Conservation (phyloP, 35 echinoderm and acorn worm genomes). For the Holothuria glaberrima region DNA sequence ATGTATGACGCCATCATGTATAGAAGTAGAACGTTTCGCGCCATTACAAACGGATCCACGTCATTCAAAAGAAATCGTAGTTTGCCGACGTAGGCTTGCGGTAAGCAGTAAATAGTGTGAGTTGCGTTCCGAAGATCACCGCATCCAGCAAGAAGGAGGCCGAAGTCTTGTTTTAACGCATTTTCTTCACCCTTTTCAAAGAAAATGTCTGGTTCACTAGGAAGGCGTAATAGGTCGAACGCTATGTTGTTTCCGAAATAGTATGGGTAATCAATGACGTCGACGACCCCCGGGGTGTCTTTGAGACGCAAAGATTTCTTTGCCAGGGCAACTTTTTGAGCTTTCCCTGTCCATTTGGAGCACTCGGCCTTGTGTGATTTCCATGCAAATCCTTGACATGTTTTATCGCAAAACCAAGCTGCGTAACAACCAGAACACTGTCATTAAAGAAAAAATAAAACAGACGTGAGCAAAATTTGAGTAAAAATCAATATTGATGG, state of each 20-base stretch:
- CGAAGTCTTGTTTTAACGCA: constrained; percentile 11
- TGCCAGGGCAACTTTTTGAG: not conserved
- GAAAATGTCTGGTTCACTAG: not conserved
- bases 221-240: constrained; percentile 65
- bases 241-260: constrained; percentile 77
- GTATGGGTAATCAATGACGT: not conserved
- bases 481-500: too few species aligned
- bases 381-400: constrained; percentile 2
- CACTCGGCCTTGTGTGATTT: not conserved
- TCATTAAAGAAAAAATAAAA: not conserved
- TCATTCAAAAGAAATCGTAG: constrained; percentile 63
- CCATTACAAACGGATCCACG: constrained; percentile 59
- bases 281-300: not conserved
- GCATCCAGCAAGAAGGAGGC: constrained; percentile 55
- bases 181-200: not conserved
- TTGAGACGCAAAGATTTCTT: not conserved
- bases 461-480: too few species aligned
- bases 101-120: constrained; percentile 66
- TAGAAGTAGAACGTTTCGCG: constrained; percentile 76
- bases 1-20: constrained; percentile 60
- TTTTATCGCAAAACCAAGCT: not conserved
- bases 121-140: constrained; percentile 73
- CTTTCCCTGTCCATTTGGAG: not conserved
- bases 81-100: constrained; percentile 56
- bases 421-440: constrained; percentile 10